Conservation (phyloP, 2,888 invertebrate species). For the Drosophila helvetica region DNA sequence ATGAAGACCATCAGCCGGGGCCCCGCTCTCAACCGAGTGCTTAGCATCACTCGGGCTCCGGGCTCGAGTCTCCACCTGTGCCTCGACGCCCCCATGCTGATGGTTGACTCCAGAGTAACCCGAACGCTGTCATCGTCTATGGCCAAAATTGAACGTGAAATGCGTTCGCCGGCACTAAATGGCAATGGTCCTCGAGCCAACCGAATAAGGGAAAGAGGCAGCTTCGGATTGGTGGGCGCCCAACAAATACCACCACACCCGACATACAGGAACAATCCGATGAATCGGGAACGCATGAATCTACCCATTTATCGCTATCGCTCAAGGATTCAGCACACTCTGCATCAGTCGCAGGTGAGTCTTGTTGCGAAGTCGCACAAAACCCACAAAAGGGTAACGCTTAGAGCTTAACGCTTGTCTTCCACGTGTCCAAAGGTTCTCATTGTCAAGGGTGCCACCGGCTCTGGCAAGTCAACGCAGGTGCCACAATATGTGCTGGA, state of each 20-base stretch:
- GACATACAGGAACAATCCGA: conserved; percentile 23
- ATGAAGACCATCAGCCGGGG: conserved; percentile 73
- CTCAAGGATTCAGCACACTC: conserved; percentile 50
- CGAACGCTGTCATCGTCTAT: not conserved
- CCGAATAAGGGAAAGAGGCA: not conserved
- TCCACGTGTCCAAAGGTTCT: conserved; percentile 86
- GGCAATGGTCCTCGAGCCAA: not conserved
- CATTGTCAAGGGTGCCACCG: conserved; percentile 93
- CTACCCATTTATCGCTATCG: conserved; percentile 76
- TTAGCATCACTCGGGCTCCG: conserved; percentile 63
- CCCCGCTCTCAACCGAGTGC: conserved; percentile 53
- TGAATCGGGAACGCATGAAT: conserved; percentile 59
- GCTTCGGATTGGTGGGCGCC: conserved; percentile 13
- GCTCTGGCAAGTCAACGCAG: conserved; percentile 98
- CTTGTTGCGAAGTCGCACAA: not conserved
- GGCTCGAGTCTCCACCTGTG: not conserved
- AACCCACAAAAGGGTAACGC: too few relatives aligned
- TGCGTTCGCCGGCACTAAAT: not conserved
- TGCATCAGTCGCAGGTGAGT: conserved; percentile 70
- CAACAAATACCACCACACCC: conserved; percentile 70
- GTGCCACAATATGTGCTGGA: conserved; percentile 94
- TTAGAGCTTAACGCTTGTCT: not conserved
- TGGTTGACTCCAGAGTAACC: not conserved
- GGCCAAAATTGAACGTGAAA: not conserved
- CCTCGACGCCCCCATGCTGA: conserved; percentile 1